Evolutionary conservation across 1,140 invertebrate genomes (phyloP), one percentile per base, ranked within the genome.

Genomic region (Drosophila setifemur): DNA sequence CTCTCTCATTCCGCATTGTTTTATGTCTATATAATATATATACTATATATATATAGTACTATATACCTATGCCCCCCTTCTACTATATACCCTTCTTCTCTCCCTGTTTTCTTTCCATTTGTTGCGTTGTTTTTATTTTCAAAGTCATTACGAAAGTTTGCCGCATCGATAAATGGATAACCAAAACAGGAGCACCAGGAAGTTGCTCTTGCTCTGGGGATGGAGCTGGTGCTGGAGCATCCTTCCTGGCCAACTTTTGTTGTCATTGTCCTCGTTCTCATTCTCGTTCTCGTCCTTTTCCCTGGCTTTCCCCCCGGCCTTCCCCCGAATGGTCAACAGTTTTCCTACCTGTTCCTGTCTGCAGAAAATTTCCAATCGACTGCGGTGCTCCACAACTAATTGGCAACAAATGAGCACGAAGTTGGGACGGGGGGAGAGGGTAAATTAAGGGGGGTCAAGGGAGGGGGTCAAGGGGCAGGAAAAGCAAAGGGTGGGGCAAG

Each of bases 101-200:
- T 9, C 6, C n/a, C 33, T 18, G 19, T 26, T 37, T 44, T 45
- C 58, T 57, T 57, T 43, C 28, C 52, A 52, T 79, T 86, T 53
- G 53, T 73, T 48, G 54, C 57, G 31, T 48, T 77, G 64, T 81
- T 86, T 73, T 86, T 86, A 81, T 86, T 86, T 81, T 85, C 81
- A 86, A 86, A 86, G 75, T 86, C 81, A 85, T 85, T 85, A 85
- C 81, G 66, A 79, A 85, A 85, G 81, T 85, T 85, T 86, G 75
- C 75, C 75, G 71, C 75, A 85, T 85, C 79, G 81, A 83, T 85
- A 86, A 85, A 85, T 85, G 79, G 75, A 86, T 85, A 85, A 86
- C 81, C 79, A 85, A 85, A 85, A 85, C 81, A 85, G 74, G 44
- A 69, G 33, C 50, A 73, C 55, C 37, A 78, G 45, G 63, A 33